These are phyloP conservation scores for Cordilura impudica DNA, from an alignment of 2,888 invertebrate species.

Conservation along the genomic window DNA sequence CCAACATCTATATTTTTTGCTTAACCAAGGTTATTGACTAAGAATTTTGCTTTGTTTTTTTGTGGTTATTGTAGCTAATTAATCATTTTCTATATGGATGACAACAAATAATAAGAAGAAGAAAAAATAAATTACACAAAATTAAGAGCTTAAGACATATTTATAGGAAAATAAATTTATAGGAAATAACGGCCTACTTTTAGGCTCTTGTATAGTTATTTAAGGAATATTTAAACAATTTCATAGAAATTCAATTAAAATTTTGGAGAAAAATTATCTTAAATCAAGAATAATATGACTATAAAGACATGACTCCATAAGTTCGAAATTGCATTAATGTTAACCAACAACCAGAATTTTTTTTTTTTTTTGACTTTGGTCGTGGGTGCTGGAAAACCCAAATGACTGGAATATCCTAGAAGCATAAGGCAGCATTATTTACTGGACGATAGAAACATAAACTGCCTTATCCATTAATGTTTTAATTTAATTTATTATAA, in stretches of 20 bases:
- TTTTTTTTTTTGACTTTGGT: no score
- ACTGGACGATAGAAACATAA: no score
- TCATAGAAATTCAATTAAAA: no score
- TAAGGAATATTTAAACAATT: not conserved
- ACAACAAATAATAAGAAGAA: constrained; percentile 27
- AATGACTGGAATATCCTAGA: no score
- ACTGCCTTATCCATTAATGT: no score
- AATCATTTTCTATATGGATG: constrained; percentile 52
- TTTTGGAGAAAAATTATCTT: not conserved
- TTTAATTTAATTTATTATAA: no score
- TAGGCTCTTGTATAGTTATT: not conserved
- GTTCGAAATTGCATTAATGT: not conserved
- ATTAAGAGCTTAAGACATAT: not conserved
- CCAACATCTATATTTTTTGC: not conserved
- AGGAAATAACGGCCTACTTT: not conserved
- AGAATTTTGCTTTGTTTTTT: not conserved
- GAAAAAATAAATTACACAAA: constrained; percentile 4
- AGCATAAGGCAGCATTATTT: no score
- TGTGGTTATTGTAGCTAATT: constrained; percentile 37
- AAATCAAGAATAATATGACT: not conserved
- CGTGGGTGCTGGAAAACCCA: no score
- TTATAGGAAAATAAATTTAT: not conserved
- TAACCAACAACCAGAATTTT: no score
- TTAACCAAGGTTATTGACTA: constrained; percentile 33
- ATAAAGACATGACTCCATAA: not conserved